Evolutionary conservation across 1,140 invertebrate genomes (phyloP).

Genomic region (Papilio machaon): DNA sequence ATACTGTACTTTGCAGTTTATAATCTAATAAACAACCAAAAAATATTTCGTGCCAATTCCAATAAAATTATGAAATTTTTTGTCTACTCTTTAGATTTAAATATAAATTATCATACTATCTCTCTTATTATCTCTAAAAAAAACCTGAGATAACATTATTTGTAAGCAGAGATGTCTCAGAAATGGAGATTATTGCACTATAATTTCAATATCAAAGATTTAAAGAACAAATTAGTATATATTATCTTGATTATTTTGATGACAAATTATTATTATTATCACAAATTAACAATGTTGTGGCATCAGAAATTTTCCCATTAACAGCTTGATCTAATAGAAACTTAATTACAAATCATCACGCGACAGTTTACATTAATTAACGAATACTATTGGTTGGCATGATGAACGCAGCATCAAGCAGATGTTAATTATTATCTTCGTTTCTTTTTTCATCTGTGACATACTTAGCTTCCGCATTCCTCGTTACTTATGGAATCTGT

Average conservation of each 20-base stretch:
- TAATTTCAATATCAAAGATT: not conserved
- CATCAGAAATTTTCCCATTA: not conserved
- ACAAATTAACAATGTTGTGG: not conserved
- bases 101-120: not conserved
- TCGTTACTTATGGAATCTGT: slow-evolving; percentile 18
- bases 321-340: not conserved
- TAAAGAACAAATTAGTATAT: not conserved
- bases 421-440: slow-evolving; percentile 14
- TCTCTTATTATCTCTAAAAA: not conserved
- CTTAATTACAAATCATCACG: slow-evolving; percentile 27
- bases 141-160: not conserved
- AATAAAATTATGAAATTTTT: not conserved
- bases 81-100: not conserved
- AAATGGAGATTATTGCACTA: not conserved
- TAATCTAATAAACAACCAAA: not conserved
- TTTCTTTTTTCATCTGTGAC: slow-evolving; percentile 8
- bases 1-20: not conserved
- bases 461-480: slow-evolving; percentile 26
- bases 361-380: slow-evolving; percentile 25
- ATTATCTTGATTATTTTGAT: not conserved
- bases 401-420: not conserved
- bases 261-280: no score
- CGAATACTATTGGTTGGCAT: not conserved
- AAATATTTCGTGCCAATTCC: not conserved
- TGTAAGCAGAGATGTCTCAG: not conserved